Conservation (phyloP, 2,797 vertebrate species). For the Scyliorhinus canicula region DNA sequence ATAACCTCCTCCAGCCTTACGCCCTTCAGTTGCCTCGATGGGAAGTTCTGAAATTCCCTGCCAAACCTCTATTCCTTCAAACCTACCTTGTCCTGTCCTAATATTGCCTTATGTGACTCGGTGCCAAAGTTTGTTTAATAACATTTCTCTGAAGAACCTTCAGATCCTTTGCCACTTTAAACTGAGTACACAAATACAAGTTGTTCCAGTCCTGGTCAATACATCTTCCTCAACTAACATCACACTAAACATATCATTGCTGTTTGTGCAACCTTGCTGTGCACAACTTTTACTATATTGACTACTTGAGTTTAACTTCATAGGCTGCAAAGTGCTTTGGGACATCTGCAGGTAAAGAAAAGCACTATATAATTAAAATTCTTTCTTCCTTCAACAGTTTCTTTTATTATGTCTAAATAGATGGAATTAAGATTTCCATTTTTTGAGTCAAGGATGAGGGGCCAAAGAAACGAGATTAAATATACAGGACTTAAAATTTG, state of each 20-base stretch:
- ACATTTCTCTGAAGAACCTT: not conserved
- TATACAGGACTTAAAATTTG: not conserved
- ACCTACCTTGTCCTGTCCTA: not conserved
- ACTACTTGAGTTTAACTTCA: not conserved
- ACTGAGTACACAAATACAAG: not conserved
- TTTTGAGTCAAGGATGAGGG: not conserved
- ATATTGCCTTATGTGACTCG: not conserved
- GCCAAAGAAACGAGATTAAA: not conserved
- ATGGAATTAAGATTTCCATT: not conserved
- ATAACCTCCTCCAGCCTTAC: not conserved
- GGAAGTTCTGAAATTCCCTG: not conserved
- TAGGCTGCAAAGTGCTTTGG: not conserved
- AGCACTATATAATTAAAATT: not conserved
- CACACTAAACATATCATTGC: not conserved
- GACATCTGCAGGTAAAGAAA: not conserved
- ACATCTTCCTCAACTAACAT: not conserved
- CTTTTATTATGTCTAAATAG: not conserved
- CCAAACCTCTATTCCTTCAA: not conserved
- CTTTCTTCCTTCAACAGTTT: not conserved
- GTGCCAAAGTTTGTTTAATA: not conserved
- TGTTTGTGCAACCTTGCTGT: not conserved
- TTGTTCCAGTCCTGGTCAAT: not conserved
- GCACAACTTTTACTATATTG: not conserved
- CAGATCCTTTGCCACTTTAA: not conserved
- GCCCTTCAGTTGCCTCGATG: not conserved